Evolutionary conservation across 2,888 invertebrate species (phyloP), one percentile per base, ranked within the genome.

Genomic region (Serripes groenlandicus): DNA sequence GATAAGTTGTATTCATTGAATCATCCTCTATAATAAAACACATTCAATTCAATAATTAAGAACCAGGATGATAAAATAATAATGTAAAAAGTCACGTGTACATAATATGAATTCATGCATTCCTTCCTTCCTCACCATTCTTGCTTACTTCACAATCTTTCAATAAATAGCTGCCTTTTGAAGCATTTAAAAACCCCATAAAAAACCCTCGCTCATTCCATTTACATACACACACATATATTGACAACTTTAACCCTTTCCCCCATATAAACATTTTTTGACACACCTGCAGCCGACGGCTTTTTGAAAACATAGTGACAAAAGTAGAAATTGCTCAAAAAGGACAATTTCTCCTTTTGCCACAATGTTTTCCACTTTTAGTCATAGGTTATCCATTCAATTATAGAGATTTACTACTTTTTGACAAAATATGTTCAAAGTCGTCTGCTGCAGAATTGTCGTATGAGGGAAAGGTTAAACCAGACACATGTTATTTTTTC

Each of bases 111-210:
- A 23, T 28, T 9, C 60, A 28, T 30, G 18, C 60, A 28, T 60
- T 5, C 3, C 5, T 28, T 11, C 30, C 60, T 60, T 28, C 7
- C 30, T 60, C 60, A 18, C 60, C 60, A 60, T 28, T 28, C 60
- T 5, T 26, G 26, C 28, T 11, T 18, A 5, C 60, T 60, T 26
- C 30, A 7, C 60, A 60, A 60, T 60, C 60, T 30, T 30, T 26
- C 70, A 70, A 49, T 52, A 54, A 52, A 52, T 70, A 70, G 70
- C 70, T 70, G 70, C 70, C 70, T 70, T 70, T 32, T 32, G 70
- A 70, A 70, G 70, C 49, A 52, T 70, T 15, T 52, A 49, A 52
- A 35, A 64, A 34, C 35, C 34, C 34, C 23, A 34, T 35, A 64
- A 64, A 64, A 64, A 34, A 34, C 26, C 21, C n/a, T 21, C 64